These are phyloP conservation scores for Apeira syringaria DNA, from an alignment of 2,888 invertebrate species.

Conservation along the genomic window DNA sequence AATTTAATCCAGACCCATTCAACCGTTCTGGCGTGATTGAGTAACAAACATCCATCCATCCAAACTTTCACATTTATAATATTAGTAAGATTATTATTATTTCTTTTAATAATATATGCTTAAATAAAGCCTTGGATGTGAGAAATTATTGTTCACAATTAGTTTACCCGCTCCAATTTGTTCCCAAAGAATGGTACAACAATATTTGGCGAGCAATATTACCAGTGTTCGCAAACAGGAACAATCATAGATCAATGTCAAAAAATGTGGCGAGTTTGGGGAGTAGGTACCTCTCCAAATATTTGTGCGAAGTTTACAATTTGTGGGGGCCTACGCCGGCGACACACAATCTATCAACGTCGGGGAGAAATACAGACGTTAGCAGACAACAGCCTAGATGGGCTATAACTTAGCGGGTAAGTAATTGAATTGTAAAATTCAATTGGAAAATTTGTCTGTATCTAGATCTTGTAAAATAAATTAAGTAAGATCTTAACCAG, in stretches of 20 bases:
- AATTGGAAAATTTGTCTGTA: constrained; percentile 17
- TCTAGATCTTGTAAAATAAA: too few relatives aligned
- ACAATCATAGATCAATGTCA: constrained; percentile 49
- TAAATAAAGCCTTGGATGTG: too few relatives aligned
- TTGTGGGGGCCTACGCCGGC: constrained; percentile 39
- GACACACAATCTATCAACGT: constrained; percentile 60
- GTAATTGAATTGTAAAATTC: constrained; percentile 44
- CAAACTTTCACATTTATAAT: too few relatives aligned
- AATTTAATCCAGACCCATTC: too few relatives aligned
- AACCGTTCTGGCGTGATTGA: too few relatives aligned
- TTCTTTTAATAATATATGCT: too few relatives aligned
- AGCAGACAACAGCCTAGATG: constrained; percentile 34
- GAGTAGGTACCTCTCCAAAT: constrained; percentile 45
- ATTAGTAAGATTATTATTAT: too few relatives aligned
- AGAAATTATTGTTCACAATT: too few relatives aligned
- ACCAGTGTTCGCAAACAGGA: constrained; percentile 20
- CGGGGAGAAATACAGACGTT: constrained; percentile 42
- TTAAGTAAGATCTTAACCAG: too few relatives aligned
- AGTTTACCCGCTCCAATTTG: background rate
- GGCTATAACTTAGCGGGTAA: constrained; percentile 47
- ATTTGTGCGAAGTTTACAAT: constrained; percentile 62
- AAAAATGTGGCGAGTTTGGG: constrained; percentile 41
- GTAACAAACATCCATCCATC: too few relatives aligned
- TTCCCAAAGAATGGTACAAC: constrained; percentile 6
- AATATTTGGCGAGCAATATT: constrained; percentile 4